These are phyloP conservation scores for Oreochromis mossambicus DNA, from an alignment of 2,797 vertebrate genomes.

Conservation along the genomic window DNA sequence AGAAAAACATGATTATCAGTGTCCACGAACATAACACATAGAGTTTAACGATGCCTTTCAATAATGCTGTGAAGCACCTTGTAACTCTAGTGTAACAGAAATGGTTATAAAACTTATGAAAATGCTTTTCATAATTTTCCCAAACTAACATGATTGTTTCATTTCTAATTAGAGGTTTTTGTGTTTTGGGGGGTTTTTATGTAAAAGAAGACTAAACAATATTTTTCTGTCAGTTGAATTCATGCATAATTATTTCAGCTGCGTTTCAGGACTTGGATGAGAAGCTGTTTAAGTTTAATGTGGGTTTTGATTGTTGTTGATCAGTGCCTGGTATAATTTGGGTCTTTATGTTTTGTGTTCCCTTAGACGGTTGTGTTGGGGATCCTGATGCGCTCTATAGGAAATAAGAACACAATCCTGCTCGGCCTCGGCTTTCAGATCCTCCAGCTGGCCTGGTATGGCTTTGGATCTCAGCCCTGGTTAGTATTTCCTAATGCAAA, in stretches of 20 bases:
- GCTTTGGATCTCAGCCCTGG: constrained; percentile 93
- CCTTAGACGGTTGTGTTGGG: constrained; percentile 88
- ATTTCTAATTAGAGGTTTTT: neutral
- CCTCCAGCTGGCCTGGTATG: constrained; percentile 92
- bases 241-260: neutral
- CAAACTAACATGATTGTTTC: neutral
- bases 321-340: neutral
- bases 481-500: constrained; percentile 60
- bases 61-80: neutral
- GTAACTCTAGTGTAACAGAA: neutral
- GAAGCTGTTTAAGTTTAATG: neutral
- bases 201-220: neutral
- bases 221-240: neutral
- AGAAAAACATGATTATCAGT: neutral
- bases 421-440: constrained; percentile 92
- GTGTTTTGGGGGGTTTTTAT: neutral
- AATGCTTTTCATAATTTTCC: neutral
- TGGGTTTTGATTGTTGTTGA: neutral
- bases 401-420: constrained; percentile 93
- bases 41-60: too few species aligned
- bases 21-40: too few species aligned
- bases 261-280: neutral
- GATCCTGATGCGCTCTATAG: constrained; percentile 90
- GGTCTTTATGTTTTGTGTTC: neutral
- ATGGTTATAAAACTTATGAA: neutral